These are phyloP conservation scores for Enteromius unitaeniatus DNA, from an alignment of 2,797 vertebrate genomes.

Conservation along the genomic window DNA sequence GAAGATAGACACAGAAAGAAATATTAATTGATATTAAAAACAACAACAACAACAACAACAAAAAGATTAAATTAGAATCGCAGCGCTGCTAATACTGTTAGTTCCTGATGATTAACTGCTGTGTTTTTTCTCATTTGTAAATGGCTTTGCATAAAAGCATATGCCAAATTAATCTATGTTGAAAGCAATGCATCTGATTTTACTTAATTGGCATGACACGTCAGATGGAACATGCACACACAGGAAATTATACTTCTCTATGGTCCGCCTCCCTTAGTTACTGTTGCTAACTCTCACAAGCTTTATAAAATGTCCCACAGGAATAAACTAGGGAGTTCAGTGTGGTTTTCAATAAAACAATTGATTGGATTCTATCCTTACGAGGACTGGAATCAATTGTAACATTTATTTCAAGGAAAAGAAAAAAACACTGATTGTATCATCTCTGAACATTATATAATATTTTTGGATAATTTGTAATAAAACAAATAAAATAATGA, in stretches of 20 bases:
- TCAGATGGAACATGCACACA: not conserved
- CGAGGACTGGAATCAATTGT: not conserved
- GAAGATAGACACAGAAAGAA: not conserved
- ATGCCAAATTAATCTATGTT: constrained; percentile 3
- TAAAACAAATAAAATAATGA: no score
- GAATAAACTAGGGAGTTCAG: not conserved
- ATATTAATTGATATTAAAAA: not conserved
- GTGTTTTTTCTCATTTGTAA: constrained; percentile 23
- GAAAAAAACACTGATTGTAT: not conserved
- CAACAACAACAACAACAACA: not conserved
- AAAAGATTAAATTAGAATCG: not conserved
- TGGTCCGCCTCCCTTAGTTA: not conserved
- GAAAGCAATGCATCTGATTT: not conserved
- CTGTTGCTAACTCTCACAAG: not conserved
- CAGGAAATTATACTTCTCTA: not conserved
- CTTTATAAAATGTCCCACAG: not conserved
- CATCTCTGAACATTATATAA: not conserved
- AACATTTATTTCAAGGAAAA: not conserved
- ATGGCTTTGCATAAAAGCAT: constrained; percentile 7
- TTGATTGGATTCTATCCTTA: not conserved
- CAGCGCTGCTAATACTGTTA: not conserved
- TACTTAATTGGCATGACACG: not conserved
- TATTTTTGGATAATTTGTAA: not conserved
- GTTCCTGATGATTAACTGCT: constrained; percentile 4
- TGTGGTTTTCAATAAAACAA: not conserved